These are phyloP conservation scores for Tortrix viridana DNA, from an alignment of 2,888 invertebrate species.

Conservation along the genomic window DNA sequence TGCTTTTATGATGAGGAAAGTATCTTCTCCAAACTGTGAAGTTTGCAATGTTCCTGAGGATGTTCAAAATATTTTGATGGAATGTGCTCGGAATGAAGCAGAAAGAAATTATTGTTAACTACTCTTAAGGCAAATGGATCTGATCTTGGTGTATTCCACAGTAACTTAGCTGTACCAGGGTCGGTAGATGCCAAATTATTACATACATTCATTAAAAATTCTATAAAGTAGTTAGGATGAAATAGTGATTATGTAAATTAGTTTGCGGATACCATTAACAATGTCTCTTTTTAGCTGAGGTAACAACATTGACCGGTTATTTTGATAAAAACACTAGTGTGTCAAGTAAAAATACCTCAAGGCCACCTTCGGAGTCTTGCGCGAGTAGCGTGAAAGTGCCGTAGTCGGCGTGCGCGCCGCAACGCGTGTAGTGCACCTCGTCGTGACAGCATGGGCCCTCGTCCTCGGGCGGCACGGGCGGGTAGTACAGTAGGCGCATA, in stretches of 20 bases:
- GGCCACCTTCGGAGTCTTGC: slow-evolving; percentile 90
- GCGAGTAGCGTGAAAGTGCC: slow-evolving; percentile 90
- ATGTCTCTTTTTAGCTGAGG: background rate
- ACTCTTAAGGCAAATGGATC: background rate
- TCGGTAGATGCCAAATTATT: background rate
- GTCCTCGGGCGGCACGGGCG: slow-evolving; percentile 86
- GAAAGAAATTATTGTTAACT: background rate
- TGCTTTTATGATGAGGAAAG: slow-evolving; percentile 4
- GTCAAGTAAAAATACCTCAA: slow-evolving; percentile 78
- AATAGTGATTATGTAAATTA: no score
- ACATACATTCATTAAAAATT: background rate
- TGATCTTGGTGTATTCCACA: background rate
- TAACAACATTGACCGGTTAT: slow-evolving; percentile 1
- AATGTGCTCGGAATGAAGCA: slow-evolving; percentile 1
- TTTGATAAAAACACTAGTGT: slow-evolving; percentile 24
- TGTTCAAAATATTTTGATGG: background rate
- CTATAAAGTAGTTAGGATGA: no score
- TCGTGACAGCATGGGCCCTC: slow-evolving; percentile 74
- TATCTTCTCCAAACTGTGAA: background rate
- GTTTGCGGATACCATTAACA: background rate
- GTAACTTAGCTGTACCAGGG: background rate
- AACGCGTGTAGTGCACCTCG: slow-evolving; percentile 82
- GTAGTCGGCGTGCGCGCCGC: slow-evolving; percentile 89
- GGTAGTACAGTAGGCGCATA: slow-evolving; percentile 89
- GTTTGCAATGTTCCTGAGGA: background rate